Evolutionary conservation across 35 echinoderm and acorn worm species (phyloP).

Genomic region (Acanthaster planci): DNA sequence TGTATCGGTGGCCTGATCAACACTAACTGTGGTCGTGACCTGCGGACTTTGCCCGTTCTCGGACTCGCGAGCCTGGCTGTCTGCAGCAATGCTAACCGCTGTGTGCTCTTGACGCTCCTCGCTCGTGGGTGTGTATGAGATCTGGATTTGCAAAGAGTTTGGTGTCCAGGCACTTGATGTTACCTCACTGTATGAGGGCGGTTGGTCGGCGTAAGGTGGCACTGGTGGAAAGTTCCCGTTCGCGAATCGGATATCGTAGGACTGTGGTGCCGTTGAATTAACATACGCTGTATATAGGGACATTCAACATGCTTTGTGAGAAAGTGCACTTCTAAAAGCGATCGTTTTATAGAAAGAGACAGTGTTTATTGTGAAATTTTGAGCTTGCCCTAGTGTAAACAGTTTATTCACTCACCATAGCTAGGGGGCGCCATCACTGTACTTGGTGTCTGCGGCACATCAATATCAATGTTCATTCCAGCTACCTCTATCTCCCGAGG

Average conservation of each 20-base stretch:
- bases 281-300: not conserved
- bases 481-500: not conserved
- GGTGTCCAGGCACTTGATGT: slow-evolving; percentile 8
- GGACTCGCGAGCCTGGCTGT: not conserved
- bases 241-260: not conserved
- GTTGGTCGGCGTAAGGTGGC: slow-evolving; percentile 2
- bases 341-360: too few species aligned
- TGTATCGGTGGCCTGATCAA: too few species aligned
- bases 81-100: not conserved
- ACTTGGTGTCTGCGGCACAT: slow-evolving; percentile 12
- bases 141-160: not conserved
- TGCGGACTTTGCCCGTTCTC: not conserved
- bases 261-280: slow-evolving; percentile 8
- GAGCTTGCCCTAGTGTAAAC: too few species aligned
- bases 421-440: not conserved
- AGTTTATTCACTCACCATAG: slow-evolving; percentile 15
- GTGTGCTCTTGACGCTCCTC: not conserved
- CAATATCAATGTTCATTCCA: not conserved
- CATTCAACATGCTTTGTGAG: too few species aligned
- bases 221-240: not conserved
- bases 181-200: slow-evolving; percentile 9
- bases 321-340: too few species aligned
- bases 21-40: not conserved
- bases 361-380: too few species aligned
- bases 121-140: not conserved